Percentiles rank a stretch among this genome's conserved stretches.
These are phyloP conservation scores for Nothocercus nigrocapillus DNA, from an alignment of 2,113 vertebrate species.

Conservation along the genomic window DNA sequence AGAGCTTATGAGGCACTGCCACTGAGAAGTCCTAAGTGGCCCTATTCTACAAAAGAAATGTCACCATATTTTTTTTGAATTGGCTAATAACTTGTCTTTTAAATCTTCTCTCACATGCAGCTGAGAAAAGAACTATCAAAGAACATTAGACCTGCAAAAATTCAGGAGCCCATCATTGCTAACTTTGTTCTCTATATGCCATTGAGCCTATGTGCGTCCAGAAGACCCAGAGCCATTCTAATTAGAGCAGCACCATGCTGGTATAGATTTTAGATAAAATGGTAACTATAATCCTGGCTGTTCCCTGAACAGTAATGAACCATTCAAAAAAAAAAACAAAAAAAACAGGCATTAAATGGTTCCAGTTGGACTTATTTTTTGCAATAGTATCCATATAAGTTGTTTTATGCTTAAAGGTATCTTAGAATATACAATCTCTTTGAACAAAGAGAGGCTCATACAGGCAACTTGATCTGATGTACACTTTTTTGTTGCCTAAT, in stretches of 20 bases:
- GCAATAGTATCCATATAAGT: neutral
- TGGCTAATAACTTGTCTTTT: neutral
- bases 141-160: neutral
- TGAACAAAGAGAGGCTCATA: rapidly evolving
- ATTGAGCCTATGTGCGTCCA: rapidly evolving
- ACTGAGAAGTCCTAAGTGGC: neutral
- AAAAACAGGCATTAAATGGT: neutral
- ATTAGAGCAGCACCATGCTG: neutral
- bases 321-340: neutral
- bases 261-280: constrained; percentile 19
- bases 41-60: neutral
- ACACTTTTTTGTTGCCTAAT: neutral
- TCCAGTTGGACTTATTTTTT: neutral
- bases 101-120: neutral
- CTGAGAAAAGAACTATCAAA: neutral
- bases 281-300: neutral
- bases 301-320: neutral
- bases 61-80: neutral
- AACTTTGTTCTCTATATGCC: neutral
- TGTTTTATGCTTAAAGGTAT: neutral
- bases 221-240: neutral
- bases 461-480: neutral
- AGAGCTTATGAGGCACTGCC: neutral
- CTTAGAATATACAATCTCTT: rapidly evolving
- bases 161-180: neutral